Evolutionary conservation across 2,797 vertebrate genomes (phyloP).

Genomic region (Manis pentadactyla): DNA sequence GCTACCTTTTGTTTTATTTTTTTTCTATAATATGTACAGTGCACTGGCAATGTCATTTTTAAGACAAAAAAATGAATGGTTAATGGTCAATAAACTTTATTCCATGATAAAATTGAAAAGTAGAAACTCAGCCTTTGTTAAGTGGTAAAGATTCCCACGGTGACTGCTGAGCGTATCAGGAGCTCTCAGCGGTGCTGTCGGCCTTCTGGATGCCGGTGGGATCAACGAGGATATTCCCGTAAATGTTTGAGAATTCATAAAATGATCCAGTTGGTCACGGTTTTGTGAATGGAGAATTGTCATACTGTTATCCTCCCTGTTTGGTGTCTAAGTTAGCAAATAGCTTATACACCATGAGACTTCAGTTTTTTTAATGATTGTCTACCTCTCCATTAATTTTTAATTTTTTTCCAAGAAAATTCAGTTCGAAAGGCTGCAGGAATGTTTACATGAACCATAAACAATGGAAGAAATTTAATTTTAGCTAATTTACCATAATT

Average conservation of each 20-base stretch:
- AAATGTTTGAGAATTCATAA: slow-evolving; percentile 10
- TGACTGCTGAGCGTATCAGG: slow-evolving; percentile 51
- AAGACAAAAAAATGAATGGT: slow-evolving; percentile 63
- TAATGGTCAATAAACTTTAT: slow-evolving; percentile 65
- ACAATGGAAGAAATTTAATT: slow-evolving; percentile 42
- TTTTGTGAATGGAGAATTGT: slow-evolving; percentile 30
- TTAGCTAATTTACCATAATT: slow-evolving; percentile 28
- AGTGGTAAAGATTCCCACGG: slow-evolving; percentile 31
- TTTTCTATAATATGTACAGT: slow-evolving; percentile 58
- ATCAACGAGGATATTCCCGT: neutral
- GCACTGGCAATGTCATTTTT: slow-evolving; percentile 62
- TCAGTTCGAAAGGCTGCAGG: slow-evolving; percentile 14
- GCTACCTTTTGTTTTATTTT: slow-evolving; percentile 61
- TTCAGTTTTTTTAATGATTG: slow-evolving; percentile 12
- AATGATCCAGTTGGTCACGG: slow-evolving; percentile 23
- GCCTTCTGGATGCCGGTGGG: neutral
- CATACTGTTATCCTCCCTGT: slow-evolving; percentile 2
- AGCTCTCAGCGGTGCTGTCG: neutral
- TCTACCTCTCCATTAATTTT: slow-evolving; percentile 33
- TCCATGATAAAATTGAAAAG: slow-evolving; percentile 53
- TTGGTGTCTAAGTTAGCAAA: neutral
- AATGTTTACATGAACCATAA: slow-evolving; percentile 40
- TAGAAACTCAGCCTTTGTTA: slow-evolving; percentile 69
- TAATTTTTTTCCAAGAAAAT: slow-evolving; percentile 51
- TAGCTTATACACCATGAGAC: neutral